Base-by-base conservation (phyloP, 2,888 invertebrate species). In the Leucophora obtusa region DNA sequence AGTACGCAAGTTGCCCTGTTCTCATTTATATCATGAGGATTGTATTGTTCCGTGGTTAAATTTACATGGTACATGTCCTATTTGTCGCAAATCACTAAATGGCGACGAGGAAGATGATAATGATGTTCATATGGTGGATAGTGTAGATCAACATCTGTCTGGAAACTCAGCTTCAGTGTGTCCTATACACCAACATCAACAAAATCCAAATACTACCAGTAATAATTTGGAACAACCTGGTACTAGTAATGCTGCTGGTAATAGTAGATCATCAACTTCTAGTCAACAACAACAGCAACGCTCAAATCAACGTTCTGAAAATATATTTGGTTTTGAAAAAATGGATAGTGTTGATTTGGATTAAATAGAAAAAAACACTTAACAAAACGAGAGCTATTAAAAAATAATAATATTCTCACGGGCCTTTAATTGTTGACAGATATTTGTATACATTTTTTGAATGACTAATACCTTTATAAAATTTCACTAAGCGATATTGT, bases 11-110 rank as follows among this genome's bases (percentile, higher is more conserved):
- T 82, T 91, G 14, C 90, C 90, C 33, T 91, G 91, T 80, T 89
- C 90, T 17, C 98, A 99, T 92, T 92, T 96, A 75, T 99, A 96
- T 92, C 98, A 99, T 91, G 94, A 95, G 88, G 93, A 93, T 83
- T 98, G 98, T 90, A 98, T 99, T 90, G 93, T 96, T 84, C 98
- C 97, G 77, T 99, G 98, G 98, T 92, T 99, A 86, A 95, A 97
- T 92, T 92, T 98, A 92, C 98, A 98, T 91, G 97, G 97, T 79
- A 98, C 98, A 59, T 98, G 98, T 89, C 98, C 98, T 76, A 96
- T 98, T 85, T 98, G 98, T 91, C 94, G 98, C 75, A 96, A 96
- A 90, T 89, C 89, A 0, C 77, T 89, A 51, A 86, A 86, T 66
- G 84, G 85, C 33, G 87, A 90, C 24, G 89, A 90, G 24, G 83